Conservation (phyloP, 2,113 vertebrate genomes). For the Caretta caretta region DNA sequence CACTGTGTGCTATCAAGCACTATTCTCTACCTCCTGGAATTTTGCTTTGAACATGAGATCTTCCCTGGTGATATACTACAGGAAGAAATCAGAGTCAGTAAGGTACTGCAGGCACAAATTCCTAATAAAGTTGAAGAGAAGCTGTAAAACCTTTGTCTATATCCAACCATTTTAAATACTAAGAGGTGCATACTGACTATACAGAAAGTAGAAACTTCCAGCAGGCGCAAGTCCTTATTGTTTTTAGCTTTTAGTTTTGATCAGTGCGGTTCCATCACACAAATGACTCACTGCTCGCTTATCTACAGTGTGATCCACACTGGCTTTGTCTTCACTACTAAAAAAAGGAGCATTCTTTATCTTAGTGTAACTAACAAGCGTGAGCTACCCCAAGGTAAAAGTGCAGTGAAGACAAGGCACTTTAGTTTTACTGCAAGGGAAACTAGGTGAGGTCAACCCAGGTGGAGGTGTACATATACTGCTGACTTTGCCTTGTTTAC, state of each 20-base stretch:
- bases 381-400: background rate
- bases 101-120: background rate
- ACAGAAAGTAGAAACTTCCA: background rate
- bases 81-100: background rate
- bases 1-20: background rate
- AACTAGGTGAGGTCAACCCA: background rate
- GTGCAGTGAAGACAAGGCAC: background rate
- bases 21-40: background rate
- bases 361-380: background rate
- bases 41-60: background rate
- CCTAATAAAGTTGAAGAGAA: background rate
- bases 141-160: background rate
- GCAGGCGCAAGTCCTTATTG: background rate
- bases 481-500: background rate
- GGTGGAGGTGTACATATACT: background rate
- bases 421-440: background rate
- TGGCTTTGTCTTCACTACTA: background rate
- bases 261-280: no score
- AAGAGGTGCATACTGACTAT: background rate
- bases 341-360: background rate
- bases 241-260: background rate
- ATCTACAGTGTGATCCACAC: background rate
- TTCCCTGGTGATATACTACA: background rate
- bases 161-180: background rate
- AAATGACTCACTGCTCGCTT: no score